Base-by-base conservation (phyloP, 2,888 invertebrate species). In the Epistrophella euchroma region DNA sequence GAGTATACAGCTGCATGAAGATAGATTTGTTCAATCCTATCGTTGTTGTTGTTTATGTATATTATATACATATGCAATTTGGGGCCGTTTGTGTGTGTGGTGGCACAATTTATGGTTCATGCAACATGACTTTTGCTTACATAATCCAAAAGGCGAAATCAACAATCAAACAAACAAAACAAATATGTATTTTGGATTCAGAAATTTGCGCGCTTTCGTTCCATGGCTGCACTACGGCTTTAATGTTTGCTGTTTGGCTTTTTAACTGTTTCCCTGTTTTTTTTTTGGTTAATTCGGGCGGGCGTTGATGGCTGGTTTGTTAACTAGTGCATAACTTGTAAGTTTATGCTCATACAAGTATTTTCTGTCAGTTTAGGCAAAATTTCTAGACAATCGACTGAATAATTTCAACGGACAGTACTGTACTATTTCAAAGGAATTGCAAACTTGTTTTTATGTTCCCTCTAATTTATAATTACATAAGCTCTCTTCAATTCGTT, bases 261-360 rank as follows among this genome's bases (percentile, higher is more conserved):
- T 64, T 56, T 50, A 84, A 79, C 79, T 71, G 62, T 58, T 32
- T 66, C 45, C 43, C 11, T 60, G 40, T 37, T 32, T 32, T 32
- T 45, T 45, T 58, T 40, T 66, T 66, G 68, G 72, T 56, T 71
- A 71, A 79, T 79, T 66, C 71, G 58, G 71, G 50, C 64, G 52
- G 75, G 80, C 71, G 83, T 74, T 78, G 79, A 71, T 80, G 74
- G 79, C 58, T 74, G 79, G 52, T 72, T 71, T 66, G 84, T 58
- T 75, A 84, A 84, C 84, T 84, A 80, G 84, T 79, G 84, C 84
- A 84, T 84, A 80, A 80, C 80, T 79, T 75, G 45, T 72, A 60
- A 56, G 40, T 62, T 52, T 55, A n/a, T 60, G 52, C 62, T 56
- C 22, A 40, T 28, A 47, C 1, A 19, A 55, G 62, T 64, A 15